Conservation (phyloP, 2,888 invertebrate genomes). For the Nysson spinosus region DNA sequence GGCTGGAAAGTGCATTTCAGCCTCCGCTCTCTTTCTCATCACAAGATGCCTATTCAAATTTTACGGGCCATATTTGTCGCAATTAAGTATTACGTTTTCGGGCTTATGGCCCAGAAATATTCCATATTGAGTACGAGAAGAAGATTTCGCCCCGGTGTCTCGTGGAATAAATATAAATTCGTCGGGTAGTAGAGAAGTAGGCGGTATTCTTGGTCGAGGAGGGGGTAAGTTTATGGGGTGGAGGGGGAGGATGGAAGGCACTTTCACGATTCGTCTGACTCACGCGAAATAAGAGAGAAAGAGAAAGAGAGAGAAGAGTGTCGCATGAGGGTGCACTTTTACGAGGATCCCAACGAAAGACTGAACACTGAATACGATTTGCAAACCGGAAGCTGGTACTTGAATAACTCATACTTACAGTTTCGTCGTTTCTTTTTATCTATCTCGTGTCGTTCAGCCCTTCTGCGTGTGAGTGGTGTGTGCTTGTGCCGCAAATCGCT, state of each 20-base stretch:
- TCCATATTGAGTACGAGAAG: conserved; percentile 65
- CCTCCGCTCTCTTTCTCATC: conserved; percentile 22
- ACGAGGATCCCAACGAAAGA: conserved; percentile 38
- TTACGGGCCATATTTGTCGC: conserved; percentile 74
- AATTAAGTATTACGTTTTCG: conserved; percentile 73
- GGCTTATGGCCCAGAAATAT: conserved; percentile 68
- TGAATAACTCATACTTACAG: conserved; percentile 46
- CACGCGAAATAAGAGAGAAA: conserved; percentile 43
- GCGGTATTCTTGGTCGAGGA: no score
- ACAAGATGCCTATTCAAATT: conserved; percentile 75
- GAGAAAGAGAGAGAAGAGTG: conserved; percentile 9
- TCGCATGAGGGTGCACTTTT: conserved; percentile 27
- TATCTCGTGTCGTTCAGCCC: neutral
- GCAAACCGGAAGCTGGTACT: conserved; percentile 38
- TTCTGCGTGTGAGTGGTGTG: conserved; percentile 1
- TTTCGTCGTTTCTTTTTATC: conserved; percentile 38
- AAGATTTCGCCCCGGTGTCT: conserved; percentile 40
- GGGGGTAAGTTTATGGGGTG: conserved; percentile 61
- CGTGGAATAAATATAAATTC: conserved; percentile 60
- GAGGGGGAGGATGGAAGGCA: conserved; percentile 42
- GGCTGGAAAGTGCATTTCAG: conserved; percentile 15
- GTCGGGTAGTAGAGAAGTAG: no score
- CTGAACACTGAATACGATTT: conserved; percentile 34
- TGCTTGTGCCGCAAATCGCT: conserved; percentile 2
- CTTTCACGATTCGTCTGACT: conserved; percentile 64